Base-by-base conservation (phyloP, 2,888 invertebrate species). In the Sminthurides aquaticus region DNA sequence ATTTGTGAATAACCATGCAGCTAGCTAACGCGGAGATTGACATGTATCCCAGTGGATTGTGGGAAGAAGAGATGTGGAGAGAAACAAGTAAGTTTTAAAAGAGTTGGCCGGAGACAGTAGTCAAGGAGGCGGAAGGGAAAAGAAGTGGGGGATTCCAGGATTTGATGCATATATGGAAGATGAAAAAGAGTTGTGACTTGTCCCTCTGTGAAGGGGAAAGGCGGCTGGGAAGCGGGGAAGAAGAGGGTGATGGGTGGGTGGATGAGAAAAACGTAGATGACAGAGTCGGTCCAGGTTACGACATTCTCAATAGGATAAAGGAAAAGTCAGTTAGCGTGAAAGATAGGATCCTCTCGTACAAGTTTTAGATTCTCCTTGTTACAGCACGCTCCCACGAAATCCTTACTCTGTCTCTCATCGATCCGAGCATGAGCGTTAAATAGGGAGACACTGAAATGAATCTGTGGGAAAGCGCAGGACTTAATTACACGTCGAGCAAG, bases 351-450 rank as follows among this genome's bases (percentile, higher is more conserved):
- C 60, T 57, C 64, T 57, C 59, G 48, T 22, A 43, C 29, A n/a
- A 57, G 34, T 61, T 61, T 60, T 60, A 60, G 60, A n/a, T n/a
- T n/a, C n/a, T n/a, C n/a, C n/a, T n/a, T n/a, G n/a, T n/a, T n/a
- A n/a, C n/a, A n/a, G n/a, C n/a, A n/a, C n/a, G n/a, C n/a, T n/a
- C n/a, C n/a, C n/a, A n/a, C n/a, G 52, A 57, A 63, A 64, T 64
- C 58, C 58, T 64, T 54, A 64, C 57, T 64, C 64, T 71, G 68
- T 70, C 71, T 71, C 66, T 68, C 65, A 73, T 73, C 73, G 73
- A 73, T 72, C 73, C 70, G 71, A 70, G 73, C 73, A 73, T 73
- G 73, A 72, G 73, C 73, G 73, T 71, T 73, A 71, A 73, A 71
- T 69, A 64, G 67, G 60, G 55, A 59, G 62, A 52, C 26, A 64